Evolutionary conservation across 2,888 invertebrate genomes (phyloP), one percentile per base, ranked within the genome.

Genomic region (Sinopyrophorus schimmeli): DNA sequence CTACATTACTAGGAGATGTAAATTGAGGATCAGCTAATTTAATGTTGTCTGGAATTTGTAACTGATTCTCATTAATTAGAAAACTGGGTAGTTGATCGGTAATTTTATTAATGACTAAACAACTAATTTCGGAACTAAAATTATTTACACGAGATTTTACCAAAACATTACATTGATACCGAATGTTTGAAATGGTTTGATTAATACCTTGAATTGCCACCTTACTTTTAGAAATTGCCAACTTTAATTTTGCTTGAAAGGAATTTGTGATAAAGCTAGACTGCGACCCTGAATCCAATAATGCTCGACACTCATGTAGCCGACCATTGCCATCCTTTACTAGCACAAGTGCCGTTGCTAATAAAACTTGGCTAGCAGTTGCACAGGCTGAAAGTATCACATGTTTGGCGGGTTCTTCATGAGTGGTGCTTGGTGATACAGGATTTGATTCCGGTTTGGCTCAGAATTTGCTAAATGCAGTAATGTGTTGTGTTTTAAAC

Each of bases 251-350:
- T 9, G 9, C 5, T 3, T 5, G 11, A 2, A 26, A 5, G 2
- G 9, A 1, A 2, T 28, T n/a, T 2, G 46, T 30, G 9, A 54
- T 41, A 26, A 54, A 54, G 47, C 30, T 40, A 2, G 24, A 11
- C 10, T 51, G 46, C 4, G 43, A 48, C 3, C 55, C 55, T 15
- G 17, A 26, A 26, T 55, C 53, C 4, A 55, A 21, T 7, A 54
- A 24, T 4, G 31, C 50, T 7, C 50, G 28, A 16, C 30, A 40
- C 10, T 5, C n/a, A n/a, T n/a, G n/a, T n/a, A n/a, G n/a, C n/a
- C n/a, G n/a, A 41, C 40, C 9, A 26, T 11, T 9, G 12, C 11
- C 32, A 11, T 32, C 32, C 10, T 24, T 24, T 31, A 20, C 43
- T n/a, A 24, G 34, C 21, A 20, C 26, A 12, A 18, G 46, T 21